phyloP scores from a whole-genome alignment of 2,113 vertebrate species.

The Rutilus rutilus region DNA sequence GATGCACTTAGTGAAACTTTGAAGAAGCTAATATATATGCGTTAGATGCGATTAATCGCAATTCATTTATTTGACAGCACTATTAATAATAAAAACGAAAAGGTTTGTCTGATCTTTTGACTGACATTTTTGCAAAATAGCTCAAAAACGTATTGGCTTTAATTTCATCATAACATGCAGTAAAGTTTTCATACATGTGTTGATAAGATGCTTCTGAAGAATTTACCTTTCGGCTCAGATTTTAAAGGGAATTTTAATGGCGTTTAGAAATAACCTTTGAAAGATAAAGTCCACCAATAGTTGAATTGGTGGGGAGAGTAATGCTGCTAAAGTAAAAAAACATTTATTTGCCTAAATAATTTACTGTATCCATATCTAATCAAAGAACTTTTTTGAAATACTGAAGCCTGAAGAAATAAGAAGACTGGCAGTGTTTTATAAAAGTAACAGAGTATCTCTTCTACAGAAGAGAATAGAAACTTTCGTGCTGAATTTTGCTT shows the following conservation, averaged over 20 bases:
- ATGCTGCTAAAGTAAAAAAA: not conserved
- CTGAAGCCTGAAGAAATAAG: not conserved
- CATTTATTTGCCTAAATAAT: constrained; percentile 11
- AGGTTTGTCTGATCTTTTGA: not conserved
- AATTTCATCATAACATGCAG: not conserved
- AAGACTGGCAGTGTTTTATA: not conserved
- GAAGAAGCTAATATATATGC: not conserved
- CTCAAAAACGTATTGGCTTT: not conserved
- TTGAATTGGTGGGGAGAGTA: not conserved
- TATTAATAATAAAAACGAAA: not conserved
- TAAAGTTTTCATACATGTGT: not conserved
- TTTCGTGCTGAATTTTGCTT: not conserved
- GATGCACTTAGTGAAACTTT: not conserved
- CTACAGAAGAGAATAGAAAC: not conserved
- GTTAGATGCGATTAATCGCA: too few species aligned
- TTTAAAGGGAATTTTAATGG: not conserved
- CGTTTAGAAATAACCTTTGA: not conserved
- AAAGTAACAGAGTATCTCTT: not conserved
- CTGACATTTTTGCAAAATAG: not conserved
- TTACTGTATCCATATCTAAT: not conserved
- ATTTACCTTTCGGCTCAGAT: not conserved
- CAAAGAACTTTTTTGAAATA: not conserved
- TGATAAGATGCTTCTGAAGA: not conserved
- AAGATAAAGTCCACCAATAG: not conserved
- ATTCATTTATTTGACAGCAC: too few species aligned